Evolutionary conservation across 2,888 invertebrate species (phyloP), one percentile per base, ranked within the genome.

Genomic region (Leptinotarsa haldemani): DNA sequence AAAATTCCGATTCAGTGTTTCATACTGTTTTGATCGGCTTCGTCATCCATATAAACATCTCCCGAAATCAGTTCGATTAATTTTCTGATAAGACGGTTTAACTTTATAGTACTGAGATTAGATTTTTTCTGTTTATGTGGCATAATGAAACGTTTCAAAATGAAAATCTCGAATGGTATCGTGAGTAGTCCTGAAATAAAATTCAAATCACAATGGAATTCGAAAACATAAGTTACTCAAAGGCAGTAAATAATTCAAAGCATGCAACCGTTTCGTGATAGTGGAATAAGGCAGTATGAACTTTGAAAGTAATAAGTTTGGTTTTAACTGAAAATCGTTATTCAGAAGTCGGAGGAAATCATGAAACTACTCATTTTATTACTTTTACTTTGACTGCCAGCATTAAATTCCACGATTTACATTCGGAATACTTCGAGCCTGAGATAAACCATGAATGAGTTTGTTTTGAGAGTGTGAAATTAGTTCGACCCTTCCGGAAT

Each of bases 291-390:
- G 67, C 67, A 25, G 53, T 67, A 66, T 66, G 50, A 66, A 67
- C 67, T 52, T 67, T 67, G 52, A 18, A 65, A 53, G 67, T 50
- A 52, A 67, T 67, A 67, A 67, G 67, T 67, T 67, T 25, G 13
- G 52, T 67, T 25, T 52, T 40, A 53, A 67, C 52, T 40, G 30
- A 18, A 16, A 53, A 22, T 30, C 30, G 40, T 67, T 67, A 53
- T 40, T 67, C 22, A 52, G 52, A 67, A 52, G 53, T 67, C 67
- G 15, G 12, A 15, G 67, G 40, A 40, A 67, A 67, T 67, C 67
- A 52, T 52, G 40, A 53, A 67, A 46, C 40, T 40, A 53, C 52
- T 67, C 22, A 53, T 67, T 67, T 67, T 67, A 67, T 67, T 52
- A 67, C 52, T 53, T 20, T 12, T 13, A 56, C 56, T 25, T 56